phyloP scores from a whole-genome alignment of 2,888 invertebrate species.

The Netelia virgata region DNA sequence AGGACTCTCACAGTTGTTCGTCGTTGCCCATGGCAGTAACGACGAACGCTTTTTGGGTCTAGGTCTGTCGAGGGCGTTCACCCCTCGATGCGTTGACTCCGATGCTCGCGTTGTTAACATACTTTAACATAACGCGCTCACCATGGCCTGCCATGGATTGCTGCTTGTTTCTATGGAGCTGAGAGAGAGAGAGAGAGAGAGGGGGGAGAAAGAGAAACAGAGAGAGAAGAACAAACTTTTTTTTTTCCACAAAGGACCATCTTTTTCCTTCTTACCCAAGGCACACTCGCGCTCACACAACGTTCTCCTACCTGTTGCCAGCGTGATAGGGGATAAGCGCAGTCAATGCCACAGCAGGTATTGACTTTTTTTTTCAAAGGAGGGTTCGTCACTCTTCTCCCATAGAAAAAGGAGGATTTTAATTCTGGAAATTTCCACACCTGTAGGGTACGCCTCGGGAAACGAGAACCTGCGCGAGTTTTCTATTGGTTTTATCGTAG shows the following conservation, averaged over 20 bases:
- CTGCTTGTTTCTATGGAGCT: neutral
- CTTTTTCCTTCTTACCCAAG: neutral
- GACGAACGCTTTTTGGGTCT: constrained; percentile 83
- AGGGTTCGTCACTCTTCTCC: constrained; percentile 1
- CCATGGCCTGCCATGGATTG: neutral
- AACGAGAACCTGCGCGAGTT: neutral
- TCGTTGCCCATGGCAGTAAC: constrained; percentile 72
- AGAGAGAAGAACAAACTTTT: neutral
- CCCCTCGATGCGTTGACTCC: constrained; percentile 71
- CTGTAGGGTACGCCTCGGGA: neutral
- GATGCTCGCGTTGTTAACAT: constrained; percentile 78
- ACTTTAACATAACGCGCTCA: constrained; percentile 76
- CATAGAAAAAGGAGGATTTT: constrained; percentile 7
- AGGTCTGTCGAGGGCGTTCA: constrained; percentile 83
- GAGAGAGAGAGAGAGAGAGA: neutral
- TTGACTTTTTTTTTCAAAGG: constrained; percentile 27
- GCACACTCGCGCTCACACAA: neutral
- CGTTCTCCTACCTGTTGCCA: constrained; percentile 43
- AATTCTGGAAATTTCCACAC: constrained; percentile 28
- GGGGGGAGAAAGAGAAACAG: neutral
- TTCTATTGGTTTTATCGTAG: neutral
- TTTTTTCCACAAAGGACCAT: neutral
- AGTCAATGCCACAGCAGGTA: constrained; percentile 7
- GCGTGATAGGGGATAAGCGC: constrained; percentile 15
- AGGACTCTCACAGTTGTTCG: constrained; percentile 31